A percentile compares a stretch with the other conserved stretches of the same genome.
These are phyloP conservation scores for Clistopyga incitator DNA, from an alignment of 2,888 invertebrate species.

Conservation along the genomic window DNA sequence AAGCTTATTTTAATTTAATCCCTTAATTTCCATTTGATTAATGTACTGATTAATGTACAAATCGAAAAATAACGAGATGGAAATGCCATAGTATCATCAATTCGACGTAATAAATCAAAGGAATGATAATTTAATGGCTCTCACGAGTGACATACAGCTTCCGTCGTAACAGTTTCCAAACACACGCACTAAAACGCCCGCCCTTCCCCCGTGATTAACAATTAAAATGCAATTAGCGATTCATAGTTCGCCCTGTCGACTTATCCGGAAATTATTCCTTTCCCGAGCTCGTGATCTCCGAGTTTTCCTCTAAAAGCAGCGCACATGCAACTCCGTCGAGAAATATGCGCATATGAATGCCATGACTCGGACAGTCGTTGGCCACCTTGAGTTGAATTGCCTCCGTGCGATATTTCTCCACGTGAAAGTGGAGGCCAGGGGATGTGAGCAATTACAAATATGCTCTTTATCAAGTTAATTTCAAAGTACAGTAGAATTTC, in stretches of 20 bases:
- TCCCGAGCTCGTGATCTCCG: slow-evolving; percentile 6
- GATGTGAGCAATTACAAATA: background rate
- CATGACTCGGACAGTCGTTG: background rate
- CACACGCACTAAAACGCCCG: slow-evolving; percentile 22
- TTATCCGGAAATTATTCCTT: slow-evolving; percentile 40
- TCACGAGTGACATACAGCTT: slow-evolving; percentile 37
- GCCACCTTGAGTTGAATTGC: slow-evolving; percentile 3
- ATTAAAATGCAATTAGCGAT: slow-evolving; percentile 63
- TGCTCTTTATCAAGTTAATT: background rate
- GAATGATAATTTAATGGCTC: slow-evolving; percentile 54
- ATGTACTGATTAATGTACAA: background rate
- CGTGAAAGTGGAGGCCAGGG: background rate
- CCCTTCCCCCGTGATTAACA: slow-evolving; percentile 58
- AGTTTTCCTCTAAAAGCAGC: background rate
- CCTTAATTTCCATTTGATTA: no score
- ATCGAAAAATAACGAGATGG: background rate
- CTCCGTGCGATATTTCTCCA: background rate
- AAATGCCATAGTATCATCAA: slow-evolving; percentile 8
- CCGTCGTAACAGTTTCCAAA: slow-evolving; percentile 29
- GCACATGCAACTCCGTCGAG: slow-evolving; percentile 6
- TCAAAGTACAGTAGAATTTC: background rate
- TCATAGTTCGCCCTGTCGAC: slow-evolving; percentile 31
- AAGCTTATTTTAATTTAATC: no score
- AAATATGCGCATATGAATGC: slow-evolving; percentile 10
- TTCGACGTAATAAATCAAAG: slow-evolving; percentile 34